Base-by-base conservation (phyloP, 2,797 vertebrate genomes). In the Saxicola maurus region DNA sequence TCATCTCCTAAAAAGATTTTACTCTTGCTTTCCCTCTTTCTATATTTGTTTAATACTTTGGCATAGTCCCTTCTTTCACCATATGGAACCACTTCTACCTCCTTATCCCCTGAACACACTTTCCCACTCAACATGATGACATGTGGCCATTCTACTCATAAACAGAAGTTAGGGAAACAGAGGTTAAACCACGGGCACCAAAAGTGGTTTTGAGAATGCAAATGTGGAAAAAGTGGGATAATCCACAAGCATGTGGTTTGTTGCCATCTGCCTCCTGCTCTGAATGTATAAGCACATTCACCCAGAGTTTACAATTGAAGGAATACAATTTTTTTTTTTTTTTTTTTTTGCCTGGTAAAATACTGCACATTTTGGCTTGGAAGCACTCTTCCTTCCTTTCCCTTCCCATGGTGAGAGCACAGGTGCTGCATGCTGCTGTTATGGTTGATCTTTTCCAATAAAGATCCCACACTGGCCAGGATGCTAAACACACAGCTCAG, bases 151-250 rank as follows among this genome's bases (percentile, higher is more conserved):
- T 96, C 92, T 73, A 95, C 95, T 96, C 96, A 95, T 96, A 97
- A 96, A 96, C 80, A 95, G 91, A 94, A 96, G 91, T 96, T 96
- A 96, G 96, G 94, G 96, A 97, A 97, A 96, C 93, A 95, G 95
- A 97, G 95, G 95, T 97, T 96, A 97, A 96, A 97, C 96, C 96
- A 96, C 95, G 91, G 96, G 93, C 94, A 96, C 93, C 87, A 73
- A 95, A 95, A 96, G 92, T 82, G 96, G 96, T 95, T 94, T 96
- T 87, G 89, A 93, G 93, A 91, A 94, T 94, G 87, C 38, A 78
- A 95, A 94, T 96, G 96, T 96, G 96, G 96, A 95, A 96, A 96
- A 94, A 97, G 95, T 96, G 96, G 97, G 89, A 94, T 96, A 96
- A 94, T 96, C 95, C 96, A 94, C 96, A 97, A 94, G 92, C 90